A percentile compares a stretch with the other conserved stretches of the same genome.
Evolutionary conservation across 2,113 vertebrate species (phyloP).

Genomic region (Podarcis cretensis): DNA sequence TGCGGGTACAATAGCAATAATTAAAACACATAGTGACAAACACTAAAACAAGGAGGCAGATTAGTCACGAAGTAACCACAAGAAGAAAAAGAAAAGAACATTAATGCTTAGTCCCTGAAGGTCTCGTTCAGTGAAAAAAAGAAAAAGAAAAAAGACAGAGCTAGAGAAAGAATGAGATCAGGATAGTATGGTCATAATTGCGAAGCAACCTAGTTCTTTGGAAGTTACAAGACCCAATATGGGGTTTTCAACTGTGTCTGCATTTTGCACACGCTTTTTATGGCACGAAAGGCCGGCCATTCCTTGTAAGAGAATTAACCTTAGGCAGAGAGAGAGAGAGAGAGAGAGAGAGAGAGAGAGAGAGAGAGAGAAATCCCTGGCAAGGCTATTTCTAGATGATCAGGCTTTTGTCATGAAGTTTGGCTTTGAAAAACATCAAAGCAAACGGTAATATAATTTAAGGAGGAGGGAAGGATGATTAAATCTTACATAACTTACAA

Average conservation of each 20-base stretch:
- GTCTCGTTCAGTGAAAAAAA: not conserved
- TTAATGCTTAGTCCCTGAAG: not conserved
- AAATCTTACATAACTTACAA: not conserved
- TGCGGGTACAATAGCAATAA: slow-evolving; percentile 16
- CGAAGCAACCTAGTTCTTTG: not conserved
- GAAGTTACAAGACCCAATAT: not conserved
- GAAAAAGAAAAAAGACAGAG: not conserved
- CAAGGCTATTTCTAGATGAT: not conserved
- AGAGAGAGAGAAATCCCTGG: not conserved
- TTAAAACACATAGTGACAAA: slow-evolving; percentile 25
- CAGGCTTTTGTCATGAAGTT: not conserved
- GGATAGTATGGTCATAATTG: not conserved
- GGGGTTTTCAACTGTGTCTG: not conserved
- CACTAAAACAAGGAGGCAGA: not conserved
- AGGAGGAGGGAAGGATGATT: not conserved
- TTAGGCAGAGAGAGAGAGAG: not conserved
- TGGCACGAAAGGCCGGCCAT: not conserved
- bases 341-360: too few relatives aligned
- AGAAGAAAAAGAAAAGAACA: not conserved
- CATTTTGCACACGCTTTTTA: not conserved
- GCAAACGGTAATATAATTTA: not conserved
- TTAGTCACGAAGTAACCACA: not conserved
- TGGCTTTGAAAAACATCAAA: slow-evolving; percentile 11
- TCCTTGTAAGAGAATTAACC: not conserved
- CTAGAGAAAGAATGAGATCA: not conserved